A percentile compares a stretch with the other conserved stretches of the same genome.
Evolutionary conservation across 2,113 vertebrate genomes (phyloP).

Genomic region (Cyprinodon tularosa): DNA sequence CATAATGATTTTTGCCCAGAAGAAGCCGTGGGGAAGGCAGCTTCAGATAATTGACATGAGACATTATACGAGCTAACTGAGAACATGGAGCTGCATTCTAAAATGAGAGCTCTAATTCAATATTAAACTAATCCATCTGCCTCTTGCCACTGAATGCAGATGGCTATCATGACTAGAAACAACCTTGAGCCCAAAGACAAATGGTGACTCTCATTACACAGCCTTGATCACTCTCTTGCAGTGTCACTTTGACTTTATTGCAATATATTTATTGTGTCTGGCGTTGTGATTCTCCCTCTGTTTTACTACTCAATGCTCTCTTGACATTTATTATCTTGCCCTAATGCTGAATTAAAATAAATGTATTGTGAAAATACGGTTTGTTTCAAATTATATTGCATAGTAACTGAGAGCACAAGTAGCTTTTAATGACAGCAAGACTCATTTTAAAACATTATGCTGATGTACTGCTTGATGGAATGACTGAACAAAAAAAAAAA

Average conservation of each 20-base stretch:
- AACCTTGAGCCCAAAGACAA: conserved; percentile 69
- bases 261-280: conserved; percentile 21
- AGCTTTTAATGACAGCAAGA: neutral
- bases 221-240: conserved; percentile 22
- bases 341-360: conserved; percentile 27
- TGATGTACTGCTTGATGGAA: neutral
- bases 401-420: conserved; percentile 19
- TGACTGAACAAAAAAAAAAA: neutral
- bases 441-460: conserved; percentile 14
- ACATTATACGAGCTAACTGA: conserved; percentile 50
- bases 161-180: conserved; percentile 60
- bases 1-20: neutral
- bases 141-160: conserved; percentile 66
- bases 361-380: conserved; percentile 14
- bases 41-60: conserved; percentile 48
- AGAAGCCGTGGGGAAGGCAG: conserved; percentile 12
- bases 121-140: conserved; percentile 77
- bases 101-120: conserved; percentile 72
- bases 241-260: conserved; percentile 31
- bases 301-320: conserved; percentile 7
- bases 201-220: conserved; percentile 49
- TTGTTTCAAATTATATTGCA: conserved; percentile 20
- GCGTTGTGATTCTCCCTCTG: conserved; percentile 24
- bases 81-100: conserved; percentile 53
- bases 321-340: conserved; percentile 10